These are phyloP conservation scores for Tachysurus vachellii DNA, from an alignment of 2,113 vertebrate species.

Conservation along the genomic window DNA sequence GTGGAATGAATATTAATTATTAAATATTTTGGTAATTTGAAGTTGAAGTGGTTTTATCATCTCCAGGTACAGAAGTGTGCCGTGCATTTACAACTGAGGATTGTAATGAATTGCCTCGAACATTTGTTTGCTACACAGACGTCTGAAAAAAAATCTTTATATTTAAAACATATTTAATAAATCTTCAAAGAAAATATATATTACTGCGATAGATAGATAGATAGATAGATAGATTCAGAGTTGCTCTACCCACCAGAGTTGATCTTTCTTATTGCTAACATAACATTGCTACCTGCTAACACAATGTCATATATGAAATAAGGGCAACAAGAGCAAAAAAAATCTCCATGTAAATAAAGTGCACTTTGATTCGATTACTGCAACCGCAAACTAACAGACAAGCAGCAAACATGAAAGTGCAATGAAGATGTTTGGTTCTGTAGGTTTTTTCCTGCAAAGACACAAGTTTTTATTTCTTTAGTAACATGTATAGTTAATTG, in stretches of 20 bases:
- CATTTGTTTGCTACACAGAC: not conserved
- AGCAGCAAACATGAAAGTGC: not conserved
- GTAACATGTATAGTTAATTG: not conserved
- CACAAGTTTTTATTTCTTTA: not conserved
- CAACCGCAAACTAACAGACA: not conserved
- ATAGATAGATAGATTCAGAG: not conserved
- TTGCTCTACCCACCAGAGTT: not conserved
- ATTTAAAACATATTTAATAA: no score
- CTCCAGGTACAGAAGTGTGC: not conserved
- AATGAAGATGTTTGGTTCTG: not conserved
- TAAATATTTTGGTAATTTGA: not conserved
- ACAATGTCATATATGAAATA: not conserved
- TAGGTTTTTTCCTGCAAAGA: not conserved
- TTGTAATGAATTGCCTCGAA: not conserved
- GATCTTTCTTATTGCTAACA: not conserved
- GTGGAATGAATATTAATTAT: not conserved
- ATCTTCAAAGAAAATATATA: no score
- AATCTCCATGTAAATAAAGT: not conserved
- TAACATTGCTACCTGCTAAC: no score
- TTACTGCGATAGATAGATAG: not conserved
- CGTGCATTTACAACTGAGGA: not conserved
- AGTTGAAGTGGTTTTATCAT: not conserved
- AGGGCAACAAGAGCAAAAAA: not conserved
- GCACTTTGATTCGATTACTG: conserved; percentile 7
- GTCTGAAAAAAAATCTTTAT: not conserved